A percentile compares a stretch with the other conserved stretches of the same genome.
Evolutionary conservation across 2,888 invertebrate species (phyloP).

Genomic region (Papilio protenor): DNA sequence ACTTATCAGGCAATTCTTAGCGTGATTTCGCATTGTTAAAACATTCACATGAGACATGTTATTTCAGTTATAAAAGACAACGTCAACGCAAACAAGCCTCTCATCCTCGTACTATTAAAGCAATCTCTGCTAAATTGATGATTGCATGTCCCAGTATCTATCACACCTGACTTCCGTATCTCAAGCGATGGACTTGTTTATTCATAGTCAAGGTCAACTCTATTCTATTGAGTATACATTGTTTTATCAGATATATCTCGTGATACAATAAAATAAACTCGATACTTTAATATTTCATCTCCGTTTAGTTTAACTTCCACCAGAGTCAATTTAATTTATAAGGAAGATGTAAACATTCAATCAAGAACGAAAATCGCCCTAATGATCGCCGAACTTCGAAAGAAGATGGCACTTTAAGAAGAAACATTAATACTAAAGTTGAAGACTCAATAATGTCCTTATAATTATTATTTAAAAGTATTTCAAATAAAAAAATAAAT

Average conservation of each 20-base stretch:
- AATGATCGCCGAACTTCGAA: too few species aligned
- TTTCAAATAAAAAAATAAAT: too few species aligned
- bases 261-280: background rate
- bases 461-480: background rate
- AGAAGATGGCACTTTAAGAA: too few species aligned
- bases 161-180: conserved; percentile 13
- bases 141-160: conserved; percentile 13
- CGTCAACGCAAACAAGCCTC: background rate
- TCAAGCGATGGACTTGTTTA: conserved; percentile 2
- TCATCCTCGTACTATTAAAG: background rate
- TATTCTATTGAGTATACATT: background rate
- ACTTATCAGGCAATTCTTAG: conserved; percentile 7
- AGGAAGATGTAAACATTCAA: too few species aligned
- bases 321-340: too few species aligned
- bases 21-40: background rate
- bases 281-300: background rate
- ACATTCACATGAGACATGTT: background rate
- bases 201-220: background rate
- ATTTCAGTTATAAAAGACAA: background rate
- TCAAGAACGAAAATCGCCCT: too few species aligned
- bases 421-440: too few species aligned
- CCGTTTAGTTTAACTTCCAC: too few species aligned
- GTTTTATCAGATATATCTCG: background rate
- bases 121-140: conserved; percentile 20
- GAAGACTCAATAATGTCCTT: too few species aligned